These are phyloP conservation scores for Amaurobius ferox DNA, from an alignment of 2,888 invertebrate genomes.

Conservation along the genomic window DNA sequence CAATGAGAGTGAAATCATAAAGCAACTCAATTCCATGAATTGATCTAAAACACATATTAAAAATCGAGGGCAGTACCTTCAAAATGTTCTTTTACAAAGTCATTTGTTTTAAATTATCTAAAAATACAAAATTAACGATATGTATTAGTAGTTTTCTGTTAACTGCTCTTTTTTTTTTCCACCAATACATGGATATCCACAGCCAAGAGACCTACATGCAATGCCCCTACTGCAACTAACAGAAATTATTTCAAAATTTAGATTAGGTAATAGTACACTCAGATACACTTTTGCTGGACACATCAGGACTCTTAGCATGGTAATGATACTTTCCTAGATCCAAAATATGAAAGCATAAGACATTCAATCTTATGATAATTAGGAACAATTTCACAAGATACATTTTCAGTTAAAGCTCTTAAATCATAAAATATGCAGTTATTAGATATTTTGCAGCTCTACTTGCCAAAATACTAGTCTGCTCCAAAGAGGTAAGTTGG, in stretches of 20 bases:
- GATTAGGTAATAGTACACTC: neutral
- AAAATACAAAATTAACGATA: constrained; percentile 24
- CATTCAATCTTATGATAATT: no score
- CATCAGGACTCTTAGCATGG: constrained; percentile 11
- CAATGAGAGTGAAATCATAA: neutral
- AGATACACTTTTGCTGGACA: neutral
- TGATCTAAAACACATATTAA: neutral
- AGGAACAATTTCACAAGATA: no score
- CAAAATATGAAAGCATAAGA: no score
- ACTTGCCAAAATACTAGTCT: no score
- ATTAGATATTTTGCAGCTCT: no score
- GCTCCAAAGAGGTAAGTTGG: no score
- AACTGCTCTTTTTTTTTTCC: constrained; percentile 7
- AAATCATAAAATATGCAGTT: no score
- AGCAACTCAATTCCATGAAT: neutral
- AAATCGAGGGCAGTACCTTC: neutral
- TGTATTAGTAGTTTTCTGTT: constrained; percentile 21
- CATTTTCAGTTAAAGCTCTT: no score
- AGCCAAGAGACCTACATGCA: constrained; percentile 37
- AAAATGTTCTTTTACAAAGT: constrained; percentile 1
- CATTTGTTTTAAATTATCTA: neutral
- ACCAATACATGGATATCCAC: constrained; percentile 6
- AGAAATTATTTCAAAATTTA: constrained; percentile 32
- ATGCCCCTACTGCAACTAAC: constrained; percentile 33
- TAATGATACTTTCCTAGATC: no score